These are phyloP conservation scores for Struthidea cinerea DNA, from an alignment of 2,113 vertebrate genomes.

Conservation along the genomic window DNA sequence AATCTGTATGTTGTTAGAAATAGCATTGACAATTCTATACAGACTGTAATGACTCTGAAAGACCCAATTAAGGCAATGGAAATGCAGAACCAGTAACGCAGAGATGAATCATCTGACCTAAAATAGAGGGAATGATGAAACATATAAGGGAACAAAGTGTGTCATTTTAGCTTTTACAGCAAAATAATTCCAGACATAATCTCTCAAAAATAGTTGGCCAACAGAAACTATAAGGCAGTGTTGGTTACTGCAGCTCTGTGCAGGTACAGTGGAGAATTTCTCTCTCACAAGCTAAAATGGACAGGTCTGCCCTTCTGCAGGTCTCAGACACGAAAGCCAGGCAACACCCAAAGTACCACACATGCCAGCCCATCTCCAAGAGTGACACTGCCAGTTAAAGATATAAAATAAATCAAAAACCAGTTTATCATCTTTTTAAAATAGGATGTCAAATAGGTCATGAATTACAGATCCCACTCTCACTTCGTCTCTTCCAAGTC, in stretches of 20 bases:
- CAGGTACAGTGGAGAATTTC: not conserved
- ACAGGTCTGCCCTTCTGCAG: not conserved
- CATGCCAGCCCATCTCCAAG: not conserved
- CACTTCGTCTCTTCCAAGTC: not conserved
- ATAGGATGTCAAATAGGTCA: not conserved
- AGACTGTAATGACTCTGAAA: not conserved
- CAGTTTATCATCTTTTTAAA: not conserved
- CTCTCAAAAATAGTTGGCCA: not conserved
- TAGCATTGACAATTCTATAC: not conserved
- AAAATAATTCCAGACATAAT: slow-evolving; percentile 3
- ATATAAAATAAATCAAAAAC: not conserved
- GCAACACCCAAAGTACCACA: not conserved
- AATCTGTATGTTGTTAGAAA: slow-evolving; percentile 10
- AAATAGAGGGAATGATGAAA: slow-evolving; percentile 37
- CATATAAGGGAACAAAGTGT: slow-evolving; percentile 13
- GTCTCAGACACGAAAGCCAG: not conserved
- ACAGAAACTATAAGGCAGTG: not conserved
- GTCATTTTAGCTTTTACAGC: slow-evolving; percentile 32
- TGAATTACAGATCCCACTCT: not conserved
- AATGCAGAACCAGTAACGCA: slow-evolving; percentile 43
- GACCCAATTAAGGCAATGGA: slow-evolving; percentile 47
- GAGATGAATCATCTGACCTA: slow-evolving; percentile 60
- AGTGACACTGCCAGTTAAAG: not conserved
- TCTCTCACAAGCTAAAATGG: not conserved
- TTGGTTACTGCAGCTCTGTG: not conserved